Evolutionary conservation across 1,140 invertebrate species (phyloP).

Genomic region (Zaprionus africanus): DNA sequence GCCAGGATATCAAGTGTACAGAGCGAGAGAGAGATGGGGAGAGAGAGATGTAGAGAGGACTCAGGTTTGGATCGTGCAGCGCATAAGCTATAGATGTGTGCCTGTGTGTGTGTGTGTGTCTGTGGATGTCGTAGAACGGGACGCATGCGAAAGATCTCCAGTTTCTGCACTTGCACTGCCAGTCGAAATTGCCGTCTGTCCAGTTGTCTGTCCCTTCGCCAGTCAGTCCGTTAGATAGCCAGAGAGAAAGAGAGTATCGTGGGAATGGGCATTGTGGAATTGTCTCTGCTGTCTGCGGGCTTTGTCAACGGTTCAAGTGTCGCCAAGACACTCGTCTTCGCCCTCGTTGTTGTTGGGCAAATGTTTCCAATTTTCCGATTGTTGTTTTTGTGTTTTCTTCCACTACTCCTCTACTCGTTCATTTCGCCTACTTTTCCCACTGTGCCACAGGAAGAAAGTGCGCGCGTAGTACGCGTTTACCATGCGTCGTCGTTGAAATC

Average conservation of each 20-base stretch:
- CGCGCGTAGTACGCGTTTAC: conserved; percentile 68
- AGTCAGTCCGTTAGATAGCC: conserved; percentile 54
- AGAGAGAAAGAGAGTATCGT: conserved; percentile 73
- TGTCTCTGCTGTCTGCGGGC: conserved; percentile 59
- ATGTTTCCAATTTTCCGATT: conserved; percentile 63
- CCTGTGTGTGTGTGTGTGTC: neutral
- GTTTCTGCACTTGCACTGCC: conserved; percentile 76
- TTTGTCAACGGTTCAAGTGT: conserved; percentile 74
- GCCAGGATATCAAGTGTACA: conserved; percentile 83
- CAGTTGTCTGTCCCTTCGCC: conserved; percentile 17
- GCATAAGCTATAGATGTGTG: conserved; percentile 56
- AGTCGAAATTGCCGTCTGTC: conserved; percentile 32
- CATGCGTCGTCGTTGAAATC: conserved; percentile 50
- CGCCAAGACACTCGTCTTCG: conserved; percentile 54
- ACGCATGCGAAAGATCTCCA: conserved; percentile 69
- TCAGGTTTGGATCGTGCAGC: conserved; percentile 23
- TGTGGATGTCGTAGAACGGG: conserved; percentile 8
- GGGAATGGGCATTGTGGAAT: conserved; percentile 79
- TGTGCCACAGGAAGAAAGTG: conserved; percentile 72
- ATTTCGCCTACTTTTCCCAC: conserved; percentile 37
- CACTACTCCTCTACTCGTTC: conserved; percentile 21
- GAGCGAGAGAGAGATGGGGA: conserved; percentile 6
- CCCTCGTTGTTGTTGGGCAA: conserved; percentile 53
- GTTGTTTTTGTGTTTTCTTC: conserved; percentile 40
- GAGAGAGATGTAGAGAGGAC: neutral